These are phyloP conservation scores for Magallana nippona DNA, from an alignment of 2,888 invertebrate species.

Conservation along the genomic window DNA sequence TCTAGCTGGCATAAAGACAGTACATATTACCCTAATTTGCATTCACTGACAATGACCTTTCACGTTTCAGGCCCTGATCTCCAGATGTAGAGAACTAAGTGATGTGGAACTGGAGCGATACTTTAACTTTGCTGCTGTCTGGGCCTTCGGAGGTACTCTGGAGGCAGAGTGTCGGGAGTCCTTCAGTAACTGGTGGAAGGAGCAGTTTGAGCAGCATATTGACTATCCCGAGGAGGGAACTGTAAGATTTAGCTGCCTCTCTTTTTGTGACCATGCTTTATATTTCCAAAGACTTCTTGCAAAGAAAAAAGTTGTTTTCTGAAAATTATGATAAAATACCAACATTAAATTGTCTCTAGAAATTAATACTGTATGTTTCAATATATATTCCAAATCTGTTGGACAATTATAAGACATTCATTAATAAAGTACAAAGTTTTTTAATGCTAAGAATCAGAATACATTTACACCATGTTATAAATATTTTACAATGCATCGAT, in stretches of 20 bases:
- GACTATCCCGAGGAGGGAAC: conserved; percentile 76
- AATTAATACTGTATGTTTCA: too few species aligned
- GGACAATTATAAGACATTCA: too few species aligned
- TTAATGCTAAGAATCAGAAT: too few species aligned
- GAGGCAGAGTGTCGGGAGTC: conserved; percentile 69
- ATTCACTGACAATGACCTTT: not conserved
- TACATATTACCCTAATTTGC: not conserved
- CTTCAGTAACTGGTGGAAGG: conserved; percentile 78
- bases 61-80: conserved; percentile 46
- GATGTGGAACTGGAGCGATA: conserved; percentile 77
- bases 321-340: too few species aligned
- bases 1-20: too few species aligned
- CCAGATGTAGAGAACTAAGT: conserved; percentile 68
- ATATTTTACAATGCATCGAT: too few species aligned
- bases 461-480: too few species aligned
- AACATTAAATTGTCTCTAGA: too few species aligned
- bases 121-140: conserved; percentile 77
- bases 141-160: conserved; percentile 78
- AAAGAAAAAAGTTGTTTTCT: too few species aligned
- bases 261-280: not conserved
- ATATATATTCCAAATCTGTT: too few species aligned
- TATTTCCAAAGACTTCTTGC: not conserved
- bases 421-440: too few species aligned
- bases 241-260: conserved; percentile 61
- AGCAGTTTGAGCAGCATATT: conserved; percentile 73